Conservation (phyloP, 2,888 invertebrate genomes). For the Watsonalla binaria region DNA sequence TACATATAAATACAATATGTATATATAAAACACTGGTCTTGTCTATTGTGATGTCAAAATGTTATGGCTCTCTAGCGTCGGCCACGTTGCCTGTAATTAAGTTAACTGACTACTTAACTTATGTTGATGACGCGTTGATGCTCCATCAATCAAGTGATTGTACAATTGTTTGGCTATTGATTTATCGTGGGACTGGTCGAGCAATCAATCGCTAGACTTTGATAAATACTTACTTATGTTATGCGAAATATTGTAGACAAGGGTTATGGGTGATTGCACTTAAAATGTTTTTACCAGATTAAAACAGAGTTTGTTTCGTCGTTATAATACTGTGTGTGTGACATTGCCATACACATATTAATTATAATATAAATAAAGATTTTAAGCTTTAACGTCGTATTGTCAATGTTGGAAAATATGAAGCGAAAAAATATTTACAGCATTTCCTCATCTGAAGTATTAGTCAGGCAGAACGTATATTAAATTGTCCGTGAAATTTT, state of each 20-base stretch:
- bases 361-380: background rate
- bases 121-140: conserved; percentile 17
- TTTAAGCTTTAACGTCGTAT: background rate
- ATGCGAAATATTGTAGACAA: background rate
- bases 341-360: background rate
- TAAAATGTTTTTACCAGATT: too few species aligned
- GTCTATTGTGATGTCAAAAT: conserved; percentile 52
- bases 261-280: background rate
- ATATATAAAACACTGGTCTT: conserved; percentile 10
- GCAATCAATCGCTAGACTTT: background rate
- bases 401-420: background rate
- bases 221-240: background rate
- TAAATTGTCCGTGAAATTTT: too few species aligned
- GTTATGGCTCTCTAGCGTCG: conserved; percentile 41
- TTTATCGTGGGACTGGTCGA: conserved; percentile 11
- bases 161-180: conserved; percentile 32
- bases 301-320: too few species aligned
- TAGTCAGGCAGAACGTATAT: too few species aligned
- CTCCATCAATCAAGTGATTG: conserved; percentile 34
- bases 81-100: conserved; percentile 47
- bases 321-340: too few species aligned
- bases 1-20: background rate
- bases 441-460: too few species aligned
- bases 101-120: conserved; percentile 42
- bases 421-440: too few species aligned